A percentile compares a stretch with the other conserved stretches of the same genome.
Evolutionary conservation across 1,140 invertebrate genomes (phyloP).

Genomic region (Hermetia illucens): DNA sequence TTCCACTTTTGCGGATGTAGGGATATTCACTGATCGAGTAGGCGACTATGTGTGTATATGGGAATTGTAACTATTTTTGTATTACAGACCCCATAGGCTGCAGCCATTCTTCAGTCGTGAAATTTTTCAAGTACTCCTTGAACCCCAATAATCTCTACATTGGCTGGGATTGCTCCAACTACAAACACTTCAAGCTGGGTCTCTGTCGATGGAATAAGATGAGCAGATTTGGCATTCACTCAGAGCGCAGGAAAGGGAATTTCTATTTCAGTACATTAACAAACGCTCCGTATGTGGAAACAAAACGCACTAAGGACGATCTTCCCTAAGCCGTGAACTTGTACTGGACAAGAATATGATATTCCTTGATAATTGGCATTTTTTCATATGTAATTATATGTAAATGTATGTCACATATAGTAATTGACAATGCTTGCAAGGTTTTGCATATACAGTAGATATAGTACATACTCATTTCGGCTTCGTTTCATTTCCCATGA

Average conservation of each 20-base stretch:
- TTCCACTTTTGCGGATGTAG: background rate
- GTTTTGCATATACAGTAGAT: too few species aligned
- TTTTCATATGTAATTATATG: too few species aligned
- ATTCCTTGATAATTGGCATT: too few species aligned
- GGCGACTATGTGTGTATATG: background rate
- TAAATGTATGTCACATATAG: too few species aligned
- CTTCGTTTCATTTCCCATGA: too few species aligned
- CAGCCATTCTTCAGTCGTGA: conserved; percentile 51
- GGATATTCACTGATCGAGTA: too few species aligned
- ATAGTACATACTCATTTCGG: too few species aligned
- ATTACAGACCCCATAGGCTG: conserved; percentile 42
- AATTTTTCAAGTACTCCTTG: conserved; percentile 55
- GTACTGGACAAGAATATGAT: too few species aligned
- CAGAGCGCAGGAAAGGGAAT: conserved; percentile 8
- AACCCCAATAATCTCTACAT: conserved; percentile 36
- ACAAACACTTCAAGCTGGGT: conserved; percentile 39
- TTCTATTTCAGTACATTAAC: conserved; percentile 20
- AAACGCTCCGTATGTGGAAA: conserved; percentile 18
- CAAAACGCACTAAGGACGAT: too few species aligned
- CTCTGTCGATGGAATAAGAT: conserved; percentile 14
- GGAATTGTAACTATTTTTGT: background rate
- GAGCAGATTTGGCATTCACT: conserved; percentile 25
- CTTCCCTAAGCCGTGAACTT: too few species aligned
- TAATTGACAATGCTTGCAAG: too few species aligned
- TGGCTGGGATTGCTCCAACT: conserved; percentile 42